Base-by-base conservation (phyloP, 2,113 vertebrate species). In the Podarcis cretensis region DNA sequence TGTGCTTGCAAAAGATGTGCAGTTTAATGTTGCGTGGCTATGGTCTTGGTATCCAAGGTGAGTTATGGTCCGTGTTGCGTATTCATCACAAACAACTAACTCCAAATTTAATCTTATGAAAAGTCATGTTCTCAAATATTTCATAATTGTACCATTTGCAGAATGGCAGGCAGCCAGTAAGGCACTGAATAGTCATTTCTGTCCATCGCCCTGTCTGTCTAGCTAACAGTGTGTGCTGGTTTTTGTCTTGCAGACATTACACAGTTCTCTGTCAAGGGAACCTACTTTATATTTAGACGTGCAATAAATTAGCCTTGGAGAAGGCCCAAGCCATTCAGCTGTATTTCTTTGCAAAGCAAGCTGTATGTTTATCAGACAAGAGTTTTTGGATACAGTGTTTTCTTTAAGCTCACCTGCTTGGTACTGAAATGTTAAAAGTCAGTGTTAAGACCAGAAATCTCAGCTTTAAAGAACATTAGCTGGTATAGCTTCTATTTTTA, bases 171-270 rank as follows among this genome's bases (percentile, higher is more conserved):
- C 94, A 92, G 96, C 96, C 96, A 96, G 0, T 59, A 93, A 90
- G 94, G 94, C 94, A 94, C 94, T 96, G 95, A 96, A 92, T 94
- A 94, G 95, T 94, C 92, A 89, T 94, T 96, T 94, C 92, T 95
- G 93, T 95, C 81, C 81, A 92, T 96, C 95, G 92, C 92, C 94
- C 93, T 95, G 93, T 96, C 95, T 95, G 93, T 96, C 94, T 94
- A 93, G 89, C 94, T 95, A 95, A 94, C 81, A 0, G 85, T 94
- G 93, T 93, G 93, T 94, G 93, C 95, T 88, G 90, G 54, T 95
- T 96, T 95, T 93, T 94, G 94, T 96, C 94, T 95, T 65, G 83
- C 54, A 95, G 94, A 96, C 91, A 23, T 95, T 96, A 91, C 93
- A 92, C 93, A 93, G 92, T 92, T 91, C 93, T 92, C 89, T 93